A percentile compares a stretch with the other conserved stretches of the same genome.
Conservation (phyloP, 2,888 invertebrate species). For the Callimorpha dominula region DNA sequence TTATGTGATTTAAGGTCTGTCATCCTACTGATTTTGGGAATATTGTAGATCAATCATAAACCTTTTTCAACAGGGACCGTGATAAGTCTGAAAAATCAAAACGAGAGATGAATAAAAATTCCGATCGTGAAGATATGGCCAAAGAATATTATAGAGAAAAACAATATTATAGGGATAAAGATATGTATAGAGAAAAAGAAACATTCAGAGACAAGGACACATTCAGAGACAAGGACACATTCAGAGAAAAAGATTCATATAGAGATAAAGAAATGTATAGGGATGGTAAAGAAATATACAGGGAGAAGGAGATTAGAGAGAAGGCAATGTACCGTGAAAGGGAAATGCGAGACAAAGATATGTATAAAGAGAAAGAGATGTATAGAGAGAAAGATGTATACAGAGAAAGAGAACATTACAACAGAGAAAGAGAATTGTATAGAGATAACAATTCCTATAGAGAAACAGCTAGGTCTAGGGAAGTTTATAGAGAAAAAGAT, state of each 20-base stretch:
- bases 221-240: conserved; percentile 70
- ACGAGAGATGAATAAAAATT: conserved; percentile 72
- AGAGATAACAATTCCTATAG: conserved; percentile 69
- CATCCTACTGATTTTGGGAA: conserved; percentile 65
- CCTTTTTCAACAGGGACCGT: conserved; percentile 78
- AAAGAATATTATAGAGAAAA: conserved; percentile 84
- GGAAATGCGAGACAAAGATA: conserved; percentile 74
- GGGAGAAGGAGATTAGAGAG: conserved; percentile 71
- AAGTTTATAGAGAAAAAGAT: conserved; percentile 72
- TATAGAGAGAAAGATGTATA: conserved; percentile 78
- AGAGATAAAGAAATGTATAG: conserved; percentile 67
- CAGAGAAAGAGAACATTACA: conserved; percentile 77
- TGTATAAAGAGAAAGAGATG: conserved; percentile 73
- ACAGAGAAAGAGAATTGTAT: conserved; percentile 70
- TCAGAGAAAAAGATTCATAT: conserved; percentile 67
- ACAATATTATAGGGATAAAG: conserved; percentile 75
- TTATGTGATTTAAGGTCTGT: conserved; percentile 70
- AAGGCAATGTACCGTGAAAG: conserved; percentile 74
- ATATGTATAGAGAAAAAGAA: conserved; percentile 70
- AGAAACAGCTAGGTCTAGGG: conserved; percentile 59
- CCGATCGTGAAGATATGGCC: conserved; percentile 78
- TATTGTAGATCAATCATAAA: conserved; percentile 67
- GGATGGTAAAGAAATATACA: conserved; percentile 62
- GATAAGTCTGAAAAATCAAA: conserved; percentile 80
- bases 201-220: conserved; percentile 70